Base-by-base conservation (phyloP, 2,888 invertebrate genomes). In the Galerucella nymphaeae region DNA sequence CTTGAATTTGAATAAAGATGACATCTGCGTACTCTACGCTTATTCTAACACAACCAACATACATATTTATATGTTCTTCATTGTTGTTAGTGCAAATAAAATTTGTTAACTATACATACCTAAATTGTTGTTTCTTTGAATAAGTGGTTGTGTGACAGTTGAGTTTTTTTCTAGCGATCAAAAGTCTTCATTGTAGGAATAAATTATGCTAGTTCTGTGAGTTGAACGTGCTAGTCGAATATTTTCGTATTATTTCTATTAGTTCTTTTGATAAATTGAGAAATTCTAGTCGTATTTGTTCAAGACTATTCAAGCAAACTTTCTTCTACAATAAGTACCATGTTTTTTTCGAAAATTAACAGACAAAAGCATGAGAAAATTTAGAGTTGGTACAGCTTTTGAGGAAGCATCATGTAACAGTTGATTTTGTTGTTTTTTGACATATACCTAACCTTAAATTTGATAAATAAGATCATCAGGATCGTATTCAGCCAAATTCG, bases 51-150 rank as follows among this genome's bases (percentile, higher is more conserved):
- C 38, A 30, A 16, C 38, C 14, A 30, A 16, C 18, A 53, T 53
- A 59, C 59, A 59, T 59, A 59, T 59, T 59, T 38, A 59, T 59
- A 59, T 38, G 59, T 14, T 59, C 16, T n/a, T 30, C 30, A 38
- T 38, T 59, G 38, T 59, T 30, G 59, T 59, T 59, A 59, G n/a
- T 59, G 59, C 59, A 59, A 59, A 59, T 59, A 59, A 59, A 59
- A 59, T 59, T 59, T 23, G 30, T 59, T 14, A 38, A 59, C 30
- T 59, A 58, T 58, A 23, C 23, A 30, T 8, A 59, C 38, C 30
- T 38, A 59, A 59, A 59, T 59, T 59, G 30, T 30, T 59, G 30
- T n/a, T 30, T 59, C n/a, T 59, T 45, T 45, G 30, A n/a, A 30
- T 59, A 10, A 38, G 59, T 59, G 59, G 59, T 38, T 30, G 38